Base-by-base conservation (phyloP, 2,797 vertebrate species). In the Mormyrus hasselquistii region DNA sequence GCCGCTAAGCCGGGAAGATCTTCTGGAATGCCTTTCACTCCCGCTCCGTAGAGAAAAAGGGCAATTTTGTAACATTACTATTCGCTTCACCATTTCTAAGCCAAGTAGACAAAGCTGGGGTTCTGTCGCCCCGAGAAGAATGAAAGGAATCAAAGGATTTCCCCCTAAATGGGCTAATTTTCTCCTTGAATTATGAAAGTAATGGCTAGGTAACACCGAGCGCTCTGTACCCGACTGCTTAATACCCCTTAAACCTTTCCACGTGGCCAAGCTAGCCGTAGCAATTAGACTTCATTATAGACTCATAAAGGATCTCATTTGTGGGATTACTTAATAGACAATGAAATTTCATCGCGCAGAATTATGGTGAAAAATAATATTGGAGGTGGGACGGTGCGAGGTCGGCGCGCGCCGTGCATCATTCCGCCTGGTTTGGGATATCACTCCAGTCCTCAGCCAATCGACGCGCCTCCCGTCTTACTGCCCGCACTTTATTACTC, bases 261-360 rank as follows among this genome's bases (percentile, higher is more conserved):
- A 99, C 98, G 98, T 99, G 98, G 97, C 98, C 97, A 96, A 95
- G 96, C 95, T 94, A 97, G 97, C 97, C 96, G 94, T 95, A 95
- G 97, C 98, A 98, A 99, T 99, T 99, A 99, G 97, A 96, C 96
- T 97, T 99, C 98, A 98, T 99, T 99, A 99, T 97, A 99, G 97
- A 95, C 98, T 99, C 98, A 99, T 99, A 98, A 99, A 97, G 97
- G 95, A 93, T 96, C 97, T 99, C 97, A 96, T 98, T 98, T 97
- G 94, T 95, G 95, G 97, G 98, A 99, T 99, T 99, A 99, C 97
- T 97, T 97, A 96, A 98, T 97, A 97, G 97, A 97, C 96, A 97
- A 97, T 97, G 97, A 98, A 97, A 97, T 98, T 98, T 98, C 98
- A 98, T 98, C 96, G 93, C 96, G 96, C 96, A 97, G 97, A 97